A percentile compares a stretch with the other conserved stretches of the same genome.
Conservation (phyloP, 2,113 vertebrate species). For the Isichthys henryi region DNA sequence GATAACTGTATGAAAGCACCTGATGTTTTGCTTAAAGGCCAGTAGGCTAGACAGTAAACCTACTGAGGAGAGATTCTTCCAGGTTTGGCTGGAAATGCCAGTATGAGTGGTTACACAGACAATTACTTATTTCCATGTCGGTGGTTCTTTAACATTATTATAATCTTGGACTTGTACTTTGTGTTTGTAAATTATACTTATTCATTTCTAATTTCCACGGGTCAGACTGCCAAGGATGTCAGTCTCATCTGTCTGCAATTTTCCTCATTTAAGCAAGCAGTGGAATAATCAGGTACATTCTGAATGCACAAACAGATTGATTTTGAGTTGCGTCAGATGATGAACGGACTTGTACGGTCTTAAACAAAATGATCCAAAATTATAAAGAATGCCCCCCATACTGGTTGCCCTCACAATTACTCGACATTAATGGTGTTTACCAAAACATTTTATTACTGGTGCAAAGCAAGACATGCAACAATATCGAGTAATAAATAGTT, state of each 20-base stretch:
- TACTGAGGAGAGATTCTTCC: not conserved
- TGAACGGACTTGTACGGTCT: not conserved
- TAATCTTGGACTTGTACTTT: not conserved
- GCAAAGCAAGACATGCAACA: not conserved
- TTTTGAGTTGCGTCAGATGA: not conserved
- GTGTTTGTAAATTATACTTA: not conserved
- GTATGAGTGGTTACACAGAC: not conserved
- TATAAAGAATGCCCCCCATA: not conserved
- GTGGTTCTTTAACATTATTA: not conserved
- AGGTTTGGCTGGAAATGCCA: not conserved
- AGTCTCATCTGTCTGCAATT: not conserved
- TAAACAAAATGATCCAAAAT: not conserved
- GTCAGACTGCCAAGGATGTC: not conserved
- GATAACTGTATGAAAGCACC: not conserved
- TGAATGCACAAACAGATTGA: not conserved
- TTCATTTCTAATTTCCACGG: not conserved
- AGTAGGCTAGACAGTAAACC: not conserved
- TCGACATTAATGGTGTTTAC: not conserved
- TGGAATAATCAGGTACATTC: not conserved
- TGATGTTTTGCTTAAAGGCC: not conserved
- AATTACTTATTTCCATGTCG: not conserved
- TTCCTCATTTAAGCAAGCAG: not conserved
- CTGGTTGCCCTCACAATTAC: not conserved
- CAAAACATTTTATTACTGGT: not conserved
- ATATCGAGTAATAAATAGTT: not conserved